Evolutionary conservation across 2,888 invertebrate genomes (phyloP).

Genomic region (Julus scandinavius): DNA sequence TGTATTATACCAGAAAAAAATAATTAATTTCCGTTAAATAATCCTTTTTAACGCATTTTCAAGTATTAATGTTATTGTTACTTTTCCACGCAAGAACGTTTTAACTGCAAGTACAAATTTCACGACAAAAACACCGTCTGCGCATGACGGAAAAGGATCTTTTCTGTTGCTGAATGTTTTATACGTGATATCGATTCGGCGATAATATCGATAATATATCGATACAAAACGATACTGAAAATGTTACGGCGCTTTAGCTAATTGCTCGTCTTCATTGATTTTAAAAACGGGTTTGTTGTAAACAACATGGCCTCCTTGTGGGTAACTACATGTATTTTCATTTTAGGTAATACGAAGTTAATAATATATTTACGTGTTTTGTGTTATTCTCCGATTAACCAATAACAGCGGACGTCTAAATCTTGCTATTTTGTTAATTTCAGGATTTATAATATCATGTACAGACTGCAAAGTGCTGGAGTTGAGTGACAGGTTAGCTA

Average conservation of each 20-base stretch:
- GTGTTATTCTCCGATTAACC: not conserved
- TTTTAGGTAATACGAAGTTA: not conserved
- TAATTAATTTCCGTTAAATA: no score
- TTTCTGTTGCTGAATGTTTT: no score
- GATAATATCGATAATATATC: not conserved
- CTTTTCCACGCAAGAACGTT: no score
- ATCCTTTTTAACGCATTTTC: no score
- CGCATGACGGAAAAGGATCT: no score
- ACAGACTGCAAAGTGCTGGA: slow-evolving; percentile 73
- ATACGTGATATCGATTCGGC: not conserved
- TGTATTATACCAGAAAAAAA: no score
- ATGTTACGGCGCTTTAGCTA: not conserved
- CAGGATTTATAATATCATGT: not conserved
- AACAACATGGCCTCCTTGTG: slow-evolving; percentile 17
- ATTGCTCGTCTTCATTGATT: not conserved
- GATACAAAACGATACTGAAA: not conserved
- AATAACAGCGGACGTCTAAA: not conserved
- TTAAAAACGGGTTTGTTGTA: not conserved
- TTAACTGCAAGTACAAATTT: no score
- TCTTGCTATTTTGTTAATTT: not conserved
- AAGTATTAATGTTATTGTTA: no score
- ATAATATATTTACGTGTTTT: not conserved
- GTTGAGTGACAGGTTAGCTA: slow-evolving; percentile 73
- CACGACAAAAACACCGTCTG: no score
- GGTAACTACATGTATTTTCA: not conserved